phyloP scores from a whole-genome alignment of 2,888 invertebrate species.

The Tetragonula carbonaria region DNA sequence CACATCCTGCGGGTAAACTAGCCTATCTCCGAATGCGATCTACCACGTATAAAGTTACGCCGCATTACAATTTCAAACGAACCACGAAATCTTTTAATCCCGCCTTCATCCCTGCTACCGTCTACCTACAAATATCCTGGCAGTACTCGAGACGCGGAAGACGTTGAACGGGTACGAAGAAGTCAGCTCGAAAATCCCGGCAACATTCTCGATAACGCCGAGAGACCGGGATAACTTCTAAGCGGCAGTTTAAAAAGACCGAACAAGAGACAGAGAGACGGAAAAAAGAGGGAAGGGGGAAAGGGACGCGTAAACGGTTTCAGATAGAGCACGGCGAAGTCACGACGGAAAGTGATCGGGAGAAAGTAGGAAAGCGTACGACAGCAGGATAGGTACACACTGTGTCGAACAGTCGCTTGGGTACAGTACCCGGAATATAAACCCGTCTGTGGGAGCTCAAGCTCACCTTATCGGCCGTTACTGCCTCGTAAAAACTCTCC shows the following conservation, averaged over 20 bases:
- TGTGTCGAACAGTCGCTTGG: conserved; percentile 83
- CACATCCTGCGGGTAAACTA: not conserved
- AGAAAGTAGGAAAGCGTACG: conserved; percentile 67
- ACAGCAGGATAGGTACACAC: conserved; percentile 69
- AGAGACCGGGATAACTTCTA: conserved; percentile 22
- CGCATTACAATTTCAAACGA: conserved; percentile 20
- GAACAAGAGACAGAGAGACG: not conserved
- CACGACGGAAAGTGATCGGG: conserved; percentile 39
- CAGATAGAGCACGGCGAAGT: conserved; percentile 74
- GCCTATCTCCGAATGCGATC: not conserved
- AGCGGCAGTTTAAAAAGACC: conserved; percentile 20
- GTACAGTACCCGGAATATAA: conserved; percentile 83
- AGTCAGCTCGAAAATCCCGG: conserved; percentile 33
- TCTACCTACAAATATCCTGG: not conserved
- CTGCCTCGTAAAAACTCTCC: conserved; percentile 83
- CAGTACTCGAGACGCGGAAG: not conserved
- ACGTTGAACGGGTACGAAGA: not conserved
- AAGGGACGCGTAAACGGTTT: conserved; percentile 73
- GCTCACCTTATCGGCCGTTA: conserved; percentile 84
- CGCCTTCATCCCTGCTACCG: not conserved
- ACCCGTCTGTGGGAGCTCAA: conserved; percentile 79
- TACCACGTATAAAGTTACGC: not conserved
- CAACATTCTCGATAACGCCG: conserved; percentile 34
- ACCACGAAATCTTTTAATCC: conserved; percentile 18
- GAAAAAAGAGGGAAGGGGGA: not conserved